Conservation (phyloP, 2,113 vertebrate species). For the Plecturocebus donacophilus region DNA sequence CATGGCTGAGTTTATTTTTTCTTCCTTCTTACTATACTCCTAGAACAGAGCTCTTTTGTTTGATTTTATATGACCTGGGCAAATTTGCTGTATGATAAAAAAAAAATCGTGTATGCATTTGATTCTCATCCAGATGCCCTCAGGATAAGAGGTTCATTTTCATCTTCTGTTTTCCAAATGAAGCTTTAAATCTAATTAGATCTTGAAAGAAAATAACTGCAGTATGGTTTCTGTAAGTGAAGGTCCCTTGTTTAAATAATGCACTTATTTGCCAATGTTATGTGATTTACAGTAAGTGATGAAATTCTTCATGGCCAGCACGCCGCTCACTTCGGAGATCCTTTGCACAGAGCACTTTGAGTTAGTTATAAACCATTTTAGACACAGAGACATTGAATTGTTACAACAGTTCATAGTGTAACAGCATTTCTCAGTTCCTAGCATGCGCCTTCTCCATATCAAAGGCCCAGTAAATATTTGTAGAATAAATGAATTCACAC, state of each 20-base stretch:
- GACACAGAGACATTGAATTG: conserved; percentile 48
- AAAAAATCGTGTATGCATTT: neutral
- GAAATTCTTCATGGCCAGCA: conserved; percentile 38
- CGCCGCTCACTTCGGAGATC: neutral
- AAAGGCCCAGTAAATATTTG: neutral
- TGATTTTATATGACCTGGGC: conserved; percentile 45
- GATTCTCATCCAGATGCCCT: conserved; percentile 55
- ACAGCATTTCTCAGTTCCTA: neutral
- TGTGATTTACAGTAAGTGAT: conserved; percentile 67
- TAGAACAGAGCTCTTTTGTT: conserved; percentile 21
- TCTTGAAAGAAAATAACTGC: conserved; percentile 67
- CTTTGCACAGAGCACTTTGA: conserved; percentile 59
- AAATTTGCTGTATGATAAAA: conserved; percentile 69
- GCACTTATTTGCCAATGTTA: conserved; percentile 66
- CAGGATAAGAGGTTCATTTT: conserved; percentile 70
- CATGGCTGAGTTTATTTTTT: neutral
- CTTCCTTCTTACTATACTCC: conserved; percentile 27
- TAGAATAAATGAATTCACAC: neutral
- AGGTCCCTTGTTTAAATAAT: conserved; percentile 58
- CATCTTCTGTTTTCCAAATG: conserved; percentile 78
- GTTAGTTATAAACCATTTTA: conserved; percentile 67
- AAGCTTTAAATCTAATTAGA: conserved; percentile 75
- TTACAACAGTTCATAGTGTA: neutral
- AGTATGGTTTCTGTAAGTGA: conserved; percentile 63
- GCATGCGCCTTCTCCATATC: rapidly evolving